phyloP scores from a whole-genome alignment of 2,113 vertebrate genomes.

The Ahaetulla prasina region DNA sequence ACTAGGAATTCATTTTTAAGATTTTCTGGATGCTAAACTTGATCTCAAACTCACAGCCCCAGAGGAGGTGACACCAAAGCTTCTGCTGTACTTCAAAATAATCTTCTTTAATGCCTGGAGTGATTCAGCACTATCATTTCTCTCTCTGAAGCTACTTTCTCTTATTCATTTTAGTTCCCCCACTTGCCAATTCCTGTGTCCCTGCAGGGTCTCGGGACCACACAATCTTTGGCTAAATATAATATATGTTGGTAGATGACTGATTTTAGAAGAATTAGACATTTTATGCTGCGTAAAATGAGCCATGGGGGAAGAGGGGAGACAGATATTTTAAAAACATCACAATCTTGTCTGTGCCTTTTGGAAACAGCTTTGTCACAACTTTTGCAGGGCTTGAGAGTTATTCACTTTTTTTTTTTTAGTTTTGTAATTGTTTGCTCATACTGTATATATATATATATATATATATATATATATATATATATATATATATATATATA shows the following conservation, averaged over 20 bases:
- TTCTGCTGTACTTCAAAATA: not conserved
- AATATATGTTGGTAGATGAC: conserved; percentile 21
- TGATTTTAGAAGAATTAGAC: not conserved
- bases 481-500: no score
- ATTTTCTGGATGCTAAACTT: not conserved
- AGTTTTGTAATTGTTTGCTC: not conserved
- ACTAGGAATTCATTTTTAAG: not conserved
- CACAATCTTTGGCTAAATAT: not conserved
- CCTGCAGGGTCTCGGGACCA: not conserved
- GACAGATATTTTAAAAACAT: not conserved
- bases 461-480: no score
- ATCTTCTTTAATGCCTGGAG: not conserved
- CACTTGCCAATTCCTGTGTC: not conserved
- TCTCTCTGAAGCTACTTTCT: not conserved
- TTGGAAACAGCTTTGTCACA: not conserved
- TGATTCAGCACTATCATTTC: not conserved
- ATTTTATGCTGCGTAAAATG: not conserved
- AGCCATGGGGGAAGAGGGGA: not conserved
- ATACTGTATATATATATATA: no score
- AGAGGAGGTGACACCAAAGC: not conserved
- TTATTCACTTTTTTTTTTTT: not conserved
- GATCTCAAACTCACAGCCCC: not conserved
- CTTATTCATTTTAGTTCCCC: not conserved
- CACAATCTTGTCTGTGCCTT: not conserved
- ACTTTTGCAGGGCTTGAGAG: not conserved